Evolutionary conservation across 2,113 vertebrate genomes (phyloP).

Genomic region (Alexandromys fortis): DNA sequence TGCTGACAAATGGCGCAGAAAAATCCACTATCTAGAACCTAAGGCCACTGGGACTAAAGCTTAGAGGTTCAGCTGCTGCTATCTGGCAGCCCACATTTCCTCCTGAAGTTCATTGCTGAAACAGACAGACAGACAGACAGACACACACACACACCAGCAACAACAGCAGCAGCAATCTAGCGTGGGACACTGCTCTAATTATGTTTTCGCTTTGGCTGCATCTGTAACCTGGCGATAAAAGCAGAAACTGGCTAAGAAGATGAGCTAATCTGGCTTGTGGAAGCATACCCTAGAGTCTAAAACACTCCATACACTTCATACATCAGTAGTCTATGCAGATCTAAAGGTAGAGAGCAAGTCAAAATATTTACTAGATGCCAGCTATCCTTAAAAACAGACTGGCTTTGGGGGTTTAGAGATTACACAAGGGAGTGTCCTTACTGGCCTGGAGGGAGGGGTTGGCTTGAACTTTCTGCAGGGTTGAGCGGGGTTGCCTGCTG

Average conservation of each 20-base stretch:
- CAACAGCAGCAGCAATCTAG: too few relatives aligned
- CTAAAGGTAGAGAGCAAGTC: not conserved
- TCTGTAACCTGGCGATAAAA: not conserved
- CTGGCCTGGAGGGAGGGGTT: not conserved
- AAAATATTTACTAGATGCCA: not conserved
- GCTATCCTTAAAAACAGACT: not conserved
- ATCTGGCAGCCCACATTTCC: not conserved
- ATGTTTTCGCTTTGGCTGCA: too few relatives aligned
- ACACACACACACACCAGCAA: not conserved
- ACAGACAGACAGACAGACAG: too few relatives aligned
- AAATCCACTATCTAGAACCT: not conserved
- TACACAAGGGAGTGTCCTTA: not conserved
- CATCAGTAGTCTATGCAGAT: not conserved
- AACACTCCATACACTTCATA: not conserved
- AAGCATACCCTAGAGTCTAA: not conserved
- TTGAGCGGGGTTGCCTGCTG: not conserved
- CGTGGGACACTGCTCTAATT: rapidly evolving
- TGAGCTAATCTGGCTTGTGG: not conserved
- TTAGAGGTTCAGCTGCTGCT: not conserved
- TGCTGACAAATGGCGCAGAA: too few relatives aligned
- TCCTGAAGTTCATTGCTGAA: not conserved
- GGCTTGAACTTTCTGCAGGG: not conserved
- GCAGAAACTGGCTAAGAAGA: not conserved
- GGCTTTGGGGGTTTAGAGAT: not conserved
- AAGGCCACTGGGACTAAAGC: not conserved